A percentile compares a stretch with the other conserved stretches of the same genome.
These are phyloP conservation scores for Pantherophis guttatus DNA, from an alignment of 2,113 vertebrate genomes.

Conservation along the genomic window DNA sequence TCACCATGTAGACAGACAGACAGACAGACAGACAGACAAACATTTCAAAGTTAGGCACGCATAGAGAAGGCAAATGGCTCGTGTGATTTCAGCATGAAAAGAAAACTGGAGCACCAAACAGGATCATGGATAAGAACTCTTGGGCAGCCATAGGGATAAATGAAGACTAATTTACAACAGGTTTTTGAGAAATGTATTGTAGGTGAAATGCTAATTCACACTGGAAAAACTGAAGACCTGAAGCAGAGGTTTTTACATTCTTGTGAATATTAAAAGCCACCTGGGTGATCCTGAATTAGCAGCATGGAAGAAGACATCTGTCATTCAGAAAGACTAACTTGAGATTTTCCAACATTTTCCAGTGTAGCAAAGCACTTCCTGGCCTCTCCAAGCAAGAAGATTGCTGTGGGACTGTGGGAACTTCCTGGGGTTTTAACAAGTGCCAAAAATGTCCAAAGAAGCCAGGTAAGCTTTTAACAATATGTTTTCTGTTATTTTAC, in stretches of 20 bases:
- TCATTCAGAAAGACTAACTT: slow-evolving; percentile 48
- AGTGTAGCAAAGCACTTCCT: slow-evolving; percentile 97
- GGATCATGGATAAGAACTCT: background rate
- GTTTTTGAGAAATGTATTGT: background rate
- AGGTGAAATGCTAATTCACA: background rate
- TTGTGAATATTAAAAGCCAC: background rate
- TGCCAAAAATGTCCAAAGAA: slow-evolving; percentile 96
- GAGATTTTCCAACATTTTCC: slow-evolving; percentile 56
- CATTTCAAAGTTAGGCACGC: background rate
- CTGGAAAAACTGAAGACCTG: background rate
- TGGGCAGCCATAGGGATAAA: background rate
- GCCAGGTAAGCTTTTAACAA: slow-evolving; percentile 76
- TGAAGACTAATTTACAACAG: background rate
- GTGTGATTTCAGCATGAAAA: background rate
- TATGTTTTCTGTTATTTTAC: background rate
- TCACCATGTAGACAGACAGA: background rate
- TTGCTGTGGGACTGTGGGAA: slow-evolving; percentile 92
- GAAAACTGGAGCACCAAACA: background rate
- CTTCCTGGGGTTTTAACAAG: slow-evolving; percentile 98
- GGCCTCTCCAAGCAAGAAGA: slow-evolving; percentile 96
- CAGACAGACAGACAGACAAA: background rate
- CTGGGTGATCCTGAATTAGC: slow-evolving; percentile 23
- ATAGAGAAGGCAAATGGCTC: background rate
- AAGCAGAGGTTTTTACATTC: background rate
- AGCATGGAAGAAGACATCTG: background rate